Evolutionary conservation across 2,888 invertebrate species (phyloP).

Genomic region (Apotomis turbidana): DNA sequence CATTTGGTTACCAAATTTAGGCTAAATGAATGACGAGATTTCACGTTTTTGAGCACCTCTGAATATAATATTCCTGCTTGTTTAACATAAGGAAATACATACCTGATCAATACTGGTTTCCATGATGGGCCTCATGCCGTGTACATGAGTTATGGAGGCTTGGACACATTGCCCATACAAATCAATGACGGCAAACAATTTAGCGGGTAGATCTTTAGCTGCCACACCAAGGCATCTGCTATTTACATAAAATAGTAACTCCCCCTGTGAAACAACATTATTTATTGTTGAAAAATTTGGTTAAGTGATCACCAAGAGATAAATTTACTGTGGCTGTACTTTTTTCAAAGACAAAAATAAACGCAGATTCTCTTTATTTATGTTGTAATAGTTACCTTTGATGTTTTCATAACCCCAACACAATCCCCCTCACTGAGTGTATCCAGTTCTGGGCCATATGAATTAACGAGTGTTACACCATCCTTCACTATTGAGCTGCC

Average conservation of each 20-base stretch:
- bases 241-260: conserved; percentile 94
- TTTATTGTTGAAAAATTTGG: too few relatives aligned
- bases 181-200: conserved; percentile 96
- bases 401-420: conserved; percentile 92
- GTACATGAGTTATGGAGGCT: conserved; percentile 83
- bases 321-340: too few relatives aligned
- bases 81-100: conserved; percentile 21
- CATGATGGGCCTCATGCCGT: conserved; percentile 61
- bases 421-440: conserved; percentile 92
- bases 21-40: too few relatives aligned
- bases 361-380: too few relatives aligned
- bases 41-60: not conserved
- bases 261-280: conserved; percentile 81
- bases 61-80: not conserved
- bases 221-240: conserved; percentile 95
- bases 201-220: conserved; percentile 89
- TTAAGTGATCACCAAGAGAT: too few relatives aligned
- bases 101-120: conserved; percentile 67
- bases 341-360: too few relatives aligned
- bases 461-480: conserved; percentile 91
- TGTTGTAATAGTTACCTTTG: conserved; percentile 80
- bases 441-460: conserved; percentile 93
- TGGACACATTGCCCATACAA: conserved; percentile 97
- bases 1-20: too few relatives aligned
- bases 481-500: conserved; percentile 93